Evolutionary conservation across 2,797 vertebrate species (phyloP), one percentile per base, ranked within the genome.

Genomic region (Huso huso): DNA sequence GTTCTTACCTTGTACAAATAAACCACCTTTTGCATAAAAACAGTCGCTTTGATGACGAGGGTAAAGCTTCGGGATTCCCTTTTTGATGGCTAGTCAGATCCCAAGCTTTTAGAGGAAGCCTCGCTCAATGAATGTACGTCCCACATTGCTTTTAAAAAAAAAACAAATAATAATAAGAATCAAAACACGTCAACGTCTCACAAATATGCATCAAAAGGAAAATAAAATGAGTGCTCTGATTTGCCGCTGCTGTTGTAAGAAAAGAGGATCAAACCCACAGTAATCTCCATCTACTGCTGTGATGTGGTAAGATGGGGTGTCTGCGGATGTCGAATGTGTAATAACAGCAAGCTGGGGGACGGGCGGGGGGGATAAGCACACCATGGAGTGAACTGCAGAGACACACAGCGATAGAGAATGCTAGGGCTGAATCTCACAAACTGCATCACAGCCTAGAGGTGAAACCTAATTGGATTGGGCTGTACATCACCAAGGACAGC

Each of bases 21-120:
- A 88, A 91, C 89, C 87, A 85, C 83, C 88, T 83, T 90, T 90
- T 81, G 90, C 92, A 86, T 91, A 86, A 86, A 91, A 89, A 81
- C 82, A 87, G 81, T 81, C 84, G 77, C 83, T 67, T 75, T 73
- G 77, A 78, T 81, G 75, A 7, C 75, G 67, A 70, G 68, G 65
- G 73, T 79, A 78, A 71, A 75, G 77, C 82, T 82, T 75, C 74
- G 85, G 83, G 78, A 84, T 86, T 77, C 74, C 83, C 76, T 73
- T 65, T 69, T 74, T 80, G 84, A 79, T 82, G 77, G 82, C 81
- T 72, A 82, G 78, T 70, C 77, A 75, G 77, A 70, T 77, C 74
- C 79, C 73, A 70, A 81, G 80, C 75, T 76, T 74, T 78, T 78
- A 74, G 75, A 75, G 76, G 81, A 79, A 76, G 76, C 79, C 69